Evolutionary conservation across 1,140 invertebrate species (phyloP).

Genomic region (Drosophila trapezifrons): DNA sequence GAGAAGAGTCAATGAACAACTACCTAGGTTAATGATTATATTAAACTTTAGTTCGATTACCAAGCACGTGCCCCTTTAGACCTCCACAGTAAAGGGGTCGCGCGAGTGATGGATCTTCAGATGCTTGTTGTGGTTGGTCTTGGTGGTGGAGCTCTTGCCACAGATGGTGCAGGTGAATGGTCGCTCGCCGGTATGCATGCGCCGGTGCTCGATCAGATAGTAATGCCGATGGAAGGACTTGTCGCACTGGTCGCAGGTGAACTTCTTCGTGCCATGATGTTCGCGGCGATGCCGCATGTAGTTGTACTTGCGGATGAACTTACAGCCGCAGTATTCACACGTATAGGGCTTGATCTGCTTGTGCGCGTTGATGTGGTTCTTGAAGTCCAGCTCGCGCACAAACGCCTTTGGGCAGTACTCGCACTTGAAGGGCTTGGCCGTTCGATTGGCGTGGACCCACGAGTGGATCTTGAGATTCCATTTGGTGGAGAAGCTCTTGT

Average conservation of each 20-base stretch:
- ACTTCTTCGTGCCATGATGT: constrained; percentile 94
- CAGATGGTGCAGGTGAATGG: constrained; percentile 94
- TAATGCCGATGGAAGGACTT: constrained; percentile 94
- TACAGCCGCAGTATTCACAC: constrained; percentile 96
- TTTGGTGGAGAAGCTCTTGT: constrained; percentile 93
- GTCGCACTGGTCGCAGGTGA: constrained; percentile 93
- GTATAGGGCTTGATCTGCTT: constrained; percentile 92
- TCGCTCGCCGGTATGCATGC: constrained; percentile 91
- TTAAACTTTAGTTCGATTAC: constrained; percentile 67
- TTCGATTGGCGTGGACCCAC: constrained; percentile 94
- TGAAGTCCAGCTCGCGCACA: constrained; percentile 90
- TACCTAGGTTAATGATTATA: constrained; percentile 73
- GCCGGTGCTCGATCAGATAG: constrained; percentile 93
- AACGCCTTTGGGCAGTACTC: constrained; percentile 92
- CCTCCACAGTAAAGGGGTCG: constrained; percentile 93
- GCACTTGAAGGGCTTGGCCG: constrained; percentile 94
- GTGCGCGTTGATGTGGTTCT: constrained; percentile 93
- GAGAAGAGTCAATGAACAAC: constrained; percentile 75
- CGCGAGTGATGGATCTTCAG: constrained; percentile 94
- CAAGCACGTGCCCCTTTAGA: constrained; percentile 84
- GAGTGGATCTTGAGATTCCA: constrained; percentile 95
- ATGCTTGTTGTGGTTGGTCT: constrained; percentile 95
- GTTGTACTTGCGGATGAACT: constrained; percentile 97
- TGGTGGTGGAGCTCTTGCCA: constrained; percentile 93
- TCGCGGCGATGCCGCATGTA: constrained; percentile 95